Base-by-base conservation (phyloP, 1,140 invertebrate genomes). In the Lasioglossum albipes region DNA sequence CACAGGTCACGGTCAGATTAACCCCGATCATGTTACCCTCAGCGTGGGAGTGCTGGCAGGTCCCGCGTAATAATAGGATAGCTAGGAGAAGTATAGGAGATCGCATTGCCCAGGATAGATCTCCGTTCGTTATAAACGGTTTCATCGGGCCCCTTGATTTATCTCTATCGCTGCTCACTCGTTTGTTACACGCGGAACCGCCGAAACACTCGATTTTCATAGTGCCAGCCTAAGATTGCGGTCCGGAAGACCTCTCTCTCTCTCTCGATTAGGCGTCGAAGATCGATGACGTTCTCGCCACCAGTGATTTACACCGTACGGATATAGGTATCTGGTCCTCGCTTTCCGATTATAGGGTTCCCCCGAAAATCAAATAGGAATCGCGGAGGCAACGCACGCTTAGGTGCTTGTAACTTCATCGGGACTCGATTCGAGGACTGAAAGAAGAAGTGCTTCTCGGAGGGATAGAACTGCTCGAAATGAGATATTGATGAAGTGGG, bases 1-100 rank as follows among this genome's bases (percentile, higher is more conserved):
- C 85, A 84, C 90, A 90, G 92, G 92, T 93, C 92, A 93, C 90
- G 91, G 91, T 91, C 91, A 91, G 91, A 92, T 93, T 93, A 93
- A 93, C 91, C 92, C 91, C 90, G 92, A 93, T 92, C 92, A 91
- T 88, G 90, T 93, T 93, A 92, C 92, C 89, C 87, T 87, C 81
- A 88, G 91, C 92, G 92, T 93, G 92, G 92, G 92, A 93, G 92
- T 92, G 91, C 86, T 91, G 84, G 88, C 85, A 89, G 88, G 36
- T 36, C 84, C 84, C 82, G 77, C 81, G 86, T 91, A 92, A 93
- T 93, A 92, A 92, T 92, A 92, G 92, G 91, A 93, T 91, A 91
- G 85, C 84, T 90, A 89, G 89, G 82, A 78, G 79, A 82, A 84
- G 77, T 9, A n/a, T 20, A 83, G 61, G 72, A 79, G 75, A 76